These are phyloP conservation scores for Dendroctonus valens DNA, from an alignment of 1,140 invertebrate species.

Conservation along the genomic window DNA sequence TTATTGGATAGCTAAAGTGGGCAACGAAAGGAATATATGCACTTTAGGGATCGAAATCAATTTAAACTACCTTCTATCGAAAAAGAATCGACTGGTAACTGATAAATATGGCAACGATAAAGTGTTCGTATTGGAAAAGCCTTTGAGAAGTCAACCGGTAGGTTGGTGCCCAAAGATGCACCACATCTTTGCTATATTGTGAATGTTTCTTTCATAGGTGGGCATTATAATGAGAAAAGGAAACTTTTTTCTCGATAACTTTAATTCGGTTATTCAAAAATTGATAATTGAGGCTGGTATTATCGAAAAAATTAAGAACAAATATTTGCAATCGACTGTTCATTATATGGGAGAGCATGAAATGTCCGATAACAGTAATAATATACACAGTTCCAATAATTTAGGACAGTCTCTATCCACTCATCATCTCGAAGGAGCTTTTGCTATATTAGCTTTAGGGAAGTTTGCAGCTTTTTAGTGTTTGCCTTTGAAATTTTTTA, in stretches of 20 bases:
- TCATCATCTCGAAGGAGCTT: slow-evolving; percentile 32
- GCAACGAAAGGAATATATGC: slow-evolving; percentile 14
- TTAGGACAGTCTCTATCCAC: slow-evolving; percentile 8
- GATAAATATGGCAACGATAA: slow-evolving; percentile 20
- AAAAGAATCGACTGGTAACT: slow-evolving; percentile 14
- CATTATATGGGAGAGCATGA: background rate
- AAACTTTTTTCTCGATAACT: slow-evolving; percentile 9
- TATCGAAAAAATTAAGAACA: slow-evolving; percentile 5
- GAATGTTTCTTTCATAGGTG: slow-evolving; percentile 14
- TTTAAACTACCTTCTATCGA: slow-evolving; percentile 23
- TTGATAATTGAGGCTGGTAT: slow-evolving; percentile 22
- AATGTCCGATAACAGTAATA: slow-evolving; percentile 2
- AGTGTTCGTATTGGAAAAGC: slow-evolving; percentile 21
- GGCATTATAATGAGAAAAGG: slow-evolving; percentile 31
- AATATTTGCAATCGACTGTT: background rate
- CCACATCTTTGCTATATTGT: background rate
- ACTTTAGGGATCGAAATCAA: slow-evolving; percentile 17
- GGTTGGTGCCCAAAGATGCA: background rate
- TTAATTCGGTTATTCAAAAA: slow-evolving; percentile 24
- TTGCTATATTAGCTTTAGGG: slow-evolving; percentile 26
- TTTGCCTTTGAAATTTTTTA: slow-evolving; percentile 21
- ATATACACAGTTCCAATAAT: background rate
- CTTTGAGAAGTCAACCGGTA: slow-evolving; percentile 16
- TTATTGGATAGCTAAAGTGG: slow-evolving; percentile 27
- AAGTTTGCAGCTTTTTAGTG: slow-evolving; percentile 11